Evolutionary conservation across 1,140 invertebrate genomes (phyloP).

Genomic region (Zaprionus ghesquierei): DNA sequence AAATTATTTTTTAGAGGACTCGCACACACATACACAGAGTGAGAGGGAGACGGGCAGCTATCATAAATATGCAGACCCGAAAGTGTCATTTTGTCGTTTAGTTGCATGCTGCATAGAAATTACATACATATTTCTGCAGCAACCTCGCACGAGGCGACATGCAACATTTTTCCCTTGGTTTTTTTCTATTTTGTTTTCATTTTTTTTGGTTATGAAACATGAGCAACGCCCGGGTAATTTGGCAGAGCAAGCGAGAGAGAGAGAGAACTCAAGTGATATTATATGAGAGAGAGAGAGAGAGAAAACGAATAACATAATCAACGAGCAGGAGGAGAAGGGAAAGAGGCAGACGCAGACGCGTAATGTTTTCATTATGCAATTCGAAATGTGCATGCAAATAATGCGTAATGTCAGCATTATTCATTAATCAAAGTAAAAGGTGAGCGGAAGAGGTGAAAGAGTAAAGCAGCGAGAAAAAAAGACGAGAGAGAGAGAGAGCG

Average conservation of each 20-base stretch:
- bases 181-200: not conserved
- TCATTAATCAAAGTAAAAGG: conserved; percentile 55
- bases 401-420: conserved; percentile 70
- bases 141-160: conserved; percentile 9
- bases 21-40: no score
- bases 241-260: not conserved
- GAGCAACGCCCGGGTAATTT: conserved; percentile 59
- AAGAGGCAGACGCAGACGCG: not conserved
- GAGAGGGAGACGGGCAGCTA: conserved; percentile 40
- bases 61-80: conserved; percentile 65
- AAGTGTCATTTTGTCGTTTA: conserved; percentile 66
- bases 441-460: not conserved
- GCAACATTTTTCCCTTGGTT: conserved; percentile 21
- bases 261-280: conserved; percentile 8
- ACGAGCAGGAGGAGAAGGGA: not conserved
- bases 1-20: conserved; percentile 41
- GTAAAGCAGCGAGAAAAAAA: conserved; percentile 9
- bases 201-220: conserved; percentile 36
- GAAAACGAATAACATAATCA: conserved; percentile 1
- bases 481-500: not conserved
- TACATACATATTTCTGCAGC: conserved; percentile 43
- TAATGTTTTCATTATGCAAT: conserved; percentile 20
- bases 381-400: conserved; percentile 44
- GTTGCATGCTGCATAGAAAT: conserved; percentile 57
- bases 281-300: not conserved